Percentiles rank a stretch among this genome's conserved stretches.
phyloP scores from a whole-genome alignment of 2,888 invertebrate species.

The Tetanocera ferruginea region DNA sequence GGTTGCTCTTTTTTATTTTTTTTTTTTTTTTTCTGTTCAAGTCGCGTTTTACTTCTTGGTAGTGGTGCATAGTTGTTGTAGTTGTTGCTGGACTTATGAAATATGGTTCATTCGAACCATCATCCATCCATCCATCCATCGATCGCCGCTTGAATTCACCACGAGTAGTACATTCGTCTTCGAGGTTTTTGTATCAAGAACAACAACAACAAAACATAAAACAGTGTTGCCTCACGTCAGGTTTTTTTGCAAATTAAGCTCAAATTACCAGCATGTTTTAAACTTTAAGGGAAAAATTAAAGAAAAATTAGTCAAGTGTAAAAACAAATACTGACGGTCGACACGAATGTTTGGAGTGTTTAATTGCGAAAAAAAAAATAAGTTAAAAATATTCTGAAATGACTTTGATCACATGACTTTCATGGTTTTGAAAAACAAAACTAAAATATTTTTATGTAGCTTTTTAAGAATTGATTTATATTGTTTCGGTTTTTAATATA shows the following conservation, averaged over 20 bases:
- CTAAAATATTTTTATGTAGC: too few relatives aligned
- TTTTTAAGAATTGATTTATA: too few relatives aligned
- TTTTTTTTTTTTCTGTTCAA: slow-evolving; percentile 1
- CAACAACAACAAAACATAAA: not conserved
- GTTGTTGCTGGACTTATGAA: slow-evolving; percentile 12
- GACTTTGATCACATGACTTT: too few relatives aligned
- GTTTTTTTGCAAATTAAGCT: not conserved
- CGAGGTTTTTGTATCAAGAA: not conserved
- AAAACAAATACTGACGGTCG: too few relatives aligned
- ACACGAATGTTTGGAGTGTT: too few relatives aligned
- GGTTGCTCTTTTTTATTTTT: too few relatives aligned
- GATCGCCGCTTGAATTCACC: not conserved
- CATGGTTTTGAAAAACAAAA: too few relatives aligned
- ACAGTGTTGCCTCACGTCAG: not conserved
- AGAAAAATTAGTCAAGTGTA: too few relatives aligned
- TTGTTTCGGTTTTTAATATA: too few relatives aligned
- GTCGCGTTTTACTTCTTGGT: not conserved
- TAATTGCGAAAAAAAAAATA: too few relatives aligned
- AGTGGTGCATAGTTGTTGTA: not conserved
- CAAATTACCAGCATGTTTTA: not conserved
- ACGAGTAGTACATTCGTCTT: not conserved
- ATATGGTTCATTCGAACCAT: slow-evolving; percentile 1
- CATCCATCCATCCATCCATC: not conserved
- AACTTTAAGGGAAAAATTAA: too few relatives aligned
- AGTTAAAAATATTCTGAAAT: too few relatives aligned